Evolutionary conservation across 2,888 invertebrate genomes (phyloP), one percentile per base, ranked within the genome.

Genomic region (Drosophila robusta): DNA sequence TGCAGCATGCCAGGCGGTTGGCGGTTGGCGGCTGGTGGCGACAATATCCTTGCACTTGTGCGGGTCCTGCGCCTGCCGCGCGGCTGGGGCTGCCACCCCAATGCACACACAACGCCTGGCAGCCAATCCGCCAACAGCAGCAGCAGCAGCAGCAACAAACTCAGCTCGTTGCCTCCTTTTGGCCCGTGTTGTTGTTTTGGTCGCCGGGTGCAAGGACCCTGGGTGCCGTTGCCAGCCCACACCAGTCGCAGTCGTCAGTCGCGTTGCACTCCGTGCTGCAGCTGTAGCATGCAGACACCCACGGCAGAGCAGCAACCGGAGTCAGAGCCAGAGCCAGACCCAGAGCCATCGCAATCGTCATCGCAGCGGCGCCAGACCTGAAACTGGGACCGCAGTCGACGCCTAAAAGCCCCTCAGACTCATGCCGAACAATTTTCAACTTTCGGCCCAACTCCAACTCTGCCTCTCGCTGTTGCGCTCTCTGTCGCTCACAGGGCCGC

Each of bases 41-140:
- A 89, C 88, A 85, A 75, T 79, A 86, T 89, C 87, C 90, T 90
- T 87, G 88, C 83, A 89, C 87, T 87, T 89, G 87, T 85, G 76
- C 87, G 70, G 58, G 66, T 64, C 46, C 75, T 66, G 62, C 70
- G 60, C 70, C 69, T 54, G 75, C 61, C 75, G 75, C 78, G 75
- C 66, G 80, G 75, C 61, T 65, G 70, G 63, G 70, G 61, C 56
- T 9, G 29, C 34, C 34, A 46, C 42, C 57, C 61, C 49, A 61
- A 34, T 39, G 51, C 62, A 67, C 52, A 68, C 61, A 57, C 57
- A 71, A 62, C 66, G 66, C 55, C 71, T 44, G 57, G 57, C 68
- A 80, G 49, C 78, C 87, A 83, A 83, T 70, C 70, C 84, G 70
- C 83, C 76, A 80, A 60, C 78, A 65, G 72, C 77, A 78, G 51